phyloP scores from a whole-genome alignment of 2,113 vertebrate species.

The Artemisiospiza belli region DNA sequence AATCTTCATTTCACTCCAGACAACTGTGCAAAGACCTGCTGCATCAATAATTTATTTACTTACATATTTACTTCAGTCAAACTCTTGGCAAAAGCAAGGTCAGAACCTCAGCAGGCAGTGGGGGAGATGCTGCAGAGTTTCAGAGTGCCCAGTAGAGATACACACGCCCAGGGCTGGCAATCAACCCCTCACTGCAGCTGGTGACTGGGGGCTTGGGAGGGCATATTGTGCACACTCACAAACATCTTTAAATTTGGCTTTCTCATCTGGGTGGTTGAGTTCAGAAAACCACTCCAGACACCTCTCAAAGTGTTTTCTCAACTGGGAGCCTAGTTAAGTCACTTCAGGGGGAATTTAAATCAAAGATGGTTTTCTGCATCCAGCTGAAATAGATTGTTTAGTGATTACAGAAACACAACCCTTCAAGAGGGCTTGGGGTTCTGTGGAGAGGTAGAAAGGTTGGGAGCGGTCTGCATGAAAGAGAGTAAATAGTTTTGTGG shows the following conservation, averaged over 20 bases:
- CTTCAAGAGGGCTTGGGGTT: background rate
- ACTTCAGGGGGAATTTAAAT: slow-evolving; percentile 6
- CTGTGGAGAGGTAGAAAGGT: background rate
- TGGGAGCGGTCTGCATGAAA: background rate
- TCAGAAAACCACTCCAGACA: background rate
- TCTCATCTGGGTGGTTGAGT: background rate
- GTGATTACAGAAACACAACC: background rate
- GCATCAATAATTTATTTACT: background rate
- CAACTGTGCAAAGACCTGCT: background rate
- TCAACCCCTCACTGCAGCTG: background rate
- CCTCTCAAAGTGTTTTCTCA: background rate
- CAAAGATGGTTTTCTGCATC: slow-evolving; percentile 1
- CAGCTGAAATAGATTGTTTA: background rate
- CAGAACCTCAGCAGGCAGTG: background rate
- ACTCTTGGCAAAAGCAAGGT: background rate
- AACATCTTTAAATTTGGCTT: background rate
- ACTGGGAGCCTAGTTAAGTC: background rate
- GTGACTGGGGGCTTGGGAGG: background rate
- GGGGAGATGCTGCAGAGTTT: background rate
- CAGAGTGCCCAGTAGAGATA: background rate
- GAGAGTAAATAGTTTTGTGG: background rate
- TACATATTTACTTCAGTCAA: background rate
- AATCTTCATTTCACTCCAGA: background rate
- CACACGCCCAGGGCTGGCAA: background rate
- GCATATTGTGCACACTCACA: background rate